Evolutionary conservation across 2,888 invertebrate species (phyloP).

Genomic region (Drosophila mayaguana): DNA sequence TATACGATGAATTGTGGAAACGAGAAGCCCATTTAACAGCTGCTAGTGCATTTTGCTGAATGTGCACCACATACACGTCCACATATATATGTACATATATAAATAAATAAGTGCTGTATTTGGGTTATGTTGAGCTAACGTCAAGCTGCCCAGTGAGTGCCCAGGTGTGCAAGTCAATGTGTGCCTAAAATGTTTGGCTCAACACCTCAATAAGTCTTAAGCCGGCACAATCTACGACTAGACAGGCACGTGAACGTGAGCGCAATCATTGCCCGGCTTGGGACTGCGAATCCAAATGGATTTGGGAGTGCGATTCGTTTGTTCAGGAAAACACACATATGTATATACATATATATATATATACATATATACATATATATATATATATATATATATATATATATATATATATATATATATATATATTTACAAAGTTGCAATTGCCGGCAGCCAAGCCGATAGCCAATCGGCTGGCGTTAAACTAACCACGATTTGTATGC

Average conservation of each 20-base stretch:
- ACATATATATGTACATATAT: too few relatives aligned
- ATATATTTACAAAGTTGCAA: slow-evolving; percentile 13
- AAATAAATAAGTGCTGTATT: too few relatives aligned
- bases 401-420: background rate
- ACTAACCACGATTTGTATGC: slow-evolving; percentile 12
- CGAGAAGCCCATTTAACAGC: too few relatives aligned
- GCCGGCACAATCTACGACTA: slow-evolving; percentile 10
- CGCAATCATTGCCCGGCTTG: too few relatives aligned
- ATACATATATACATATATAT: too few relatives aligned
- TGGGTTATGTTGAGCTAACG: too few relatives aligned
- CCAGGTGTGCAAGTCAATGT: slow-evolving; percentile 16
- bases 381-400: too few relatives aligned
- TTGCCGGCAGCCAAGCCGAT: slow-evolving; percentile 24
- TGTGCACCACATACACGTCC: too few relatives aligned
- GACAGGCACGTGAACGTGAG: background rate
- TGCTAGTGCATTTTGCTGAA: too few relatives aligned
- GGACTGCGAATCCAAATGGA: slow-evolving; percentile 1
- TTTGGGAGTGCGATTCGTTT: background rate
- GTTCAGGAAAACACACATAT: too few relatives aligned
- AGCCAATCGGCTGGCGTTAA: slow-evolving; percentile 15
- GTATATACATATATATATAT: too few relatives aligned
- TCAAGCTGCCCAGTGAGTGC: background rate
- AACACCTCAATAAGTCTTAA: slow-evolving; percentile 67
- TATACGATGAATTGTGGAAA: too few relatives aligned
- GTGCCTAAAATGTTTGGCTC: slow-evolving; percentile 51